A percentile compares a stretch with the other conserved stretches of the same genome.
Evolutionary conservation across 2,888 invertebrate species (phyloP).

Genomic region (Tachina grossa): DNA sequence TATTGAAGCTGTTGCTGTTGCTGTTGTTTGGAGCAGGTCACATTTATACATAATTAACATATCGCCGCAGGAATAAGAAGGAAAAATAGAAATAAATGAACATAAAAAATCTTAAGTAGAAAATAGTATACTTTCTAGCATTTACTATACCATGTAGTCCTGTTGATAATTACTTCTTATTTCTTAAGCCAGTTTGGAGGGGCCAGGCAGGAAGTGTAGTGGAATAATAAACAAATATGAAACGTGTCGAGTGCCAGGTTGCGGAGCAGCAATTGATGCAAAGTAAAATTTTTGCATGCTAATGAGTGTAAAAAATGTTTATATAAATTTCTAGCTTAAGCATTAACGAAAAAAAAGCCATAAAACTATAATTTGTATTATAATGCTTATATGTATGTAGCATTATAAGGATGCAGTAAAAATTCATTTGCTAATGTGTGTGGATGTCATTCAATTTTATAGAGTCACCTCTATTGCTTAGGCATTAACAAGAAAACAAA

Average conservation of each 20-base stretch:
- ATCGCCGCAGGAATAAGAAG: constrained; percentile 44
- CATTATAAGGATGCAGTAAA: background rate
- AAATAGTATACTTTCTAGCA: constrained; percentile 62
- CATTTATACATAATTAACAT: constrained; percentile 64
- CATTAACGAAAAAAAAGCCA: constrained; percentile 9
- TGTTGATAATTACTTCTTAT: constrained; percentile 59
- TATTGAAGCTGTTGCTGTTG: constrained; percentile 13
- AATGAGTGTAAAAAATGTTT: background rate
- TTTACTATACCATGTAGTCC: constrained; percentile 7
- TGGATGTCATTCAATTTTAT: constrained; percentile 8
- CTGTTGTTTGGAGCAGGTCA: constrained; percentile 43
- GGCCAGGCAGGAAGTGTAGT: constrained; percentile 51
- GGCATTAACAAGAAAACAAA: background rate
- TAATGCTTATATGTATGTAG: background rate
- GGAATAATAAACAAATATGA: constrained; percentile 56
- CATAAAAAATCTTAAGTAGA: constrained; percentile 48
- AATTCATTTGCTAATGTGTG: background rate
- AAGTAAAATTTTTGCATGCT: background rate
- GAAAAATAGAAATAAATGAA: constrained; percentile 36
- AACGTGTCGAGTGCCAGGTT: constrained; percentile 48
- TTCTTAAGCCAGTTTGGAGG: constrained; percentile 36
- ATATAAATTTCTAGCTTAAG: constrained; percentile 3
- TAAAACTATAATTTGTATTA: constrained; percentile 32
- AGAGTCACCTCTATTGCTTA: background rate
- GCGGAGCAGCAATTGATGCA: constrained; percentile 40